Evolutionary conservation across 2,113 vertebrate species (phyloP), one percentile per base, ranked within the genome.

Genomic region (Puma concolor): DNA sequence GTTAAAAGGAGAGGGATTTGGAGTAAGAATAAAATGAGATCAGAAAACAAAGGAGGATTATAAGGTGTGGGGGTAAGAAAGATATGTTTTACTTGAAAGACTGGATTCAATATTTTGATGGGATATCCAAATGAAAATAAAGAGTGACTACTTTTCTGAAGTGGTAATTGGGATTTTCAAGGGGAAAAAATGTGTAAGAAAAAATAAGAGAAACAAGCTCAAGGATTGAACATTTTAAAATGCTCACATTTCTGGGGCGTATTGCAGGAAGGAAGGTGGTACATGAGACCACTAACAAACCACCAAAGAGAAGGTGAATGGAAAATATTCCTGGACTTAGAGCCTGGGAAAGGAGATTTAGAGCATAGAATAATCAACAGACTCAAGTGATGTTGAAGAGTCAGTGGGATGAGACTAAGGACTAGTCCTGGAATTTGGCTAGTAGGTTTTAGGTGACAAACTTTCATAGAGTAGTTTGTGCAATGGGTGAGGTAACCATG

Each of bases 251-350:
- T 89, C 64, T 81, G n/a, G 17, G 14, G 12, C 29, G 16, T 23
- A 11, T 0, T 36, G 66, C 23, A 71, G 33, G 44, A 72, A 27
- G 50, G 4, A 41, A 87, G 29, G 4, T 12, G 33, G 12, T 27
- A 29, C 25, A 80, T 23, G 25, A 76, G 25, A 87, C 4, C 52
- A 48, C 52, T 15, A 17, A 50, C 14, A 36, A 14, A 38, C 25
- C 7, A 12, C 25, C 29, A 48, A n/a, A 81, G 41, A 44, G 3
- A 1, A 64, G 12, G 8, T 1, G 21, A 85, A 83, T 0, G 0
- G 17, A 44, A 10, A 33, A 0, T 54, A 71, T 76, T 74, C 31
- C 69, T 1, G 1, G 33, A 16, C 6, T 21, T 54, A 54, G 44
- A 95, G 86, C 29, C 25, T 54, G 52, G 50, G 5, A 48, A 44